Base-by-base conservation (phyloP, 2,888 invertebrate genomes). In the Encarsia formosa region DNA sequence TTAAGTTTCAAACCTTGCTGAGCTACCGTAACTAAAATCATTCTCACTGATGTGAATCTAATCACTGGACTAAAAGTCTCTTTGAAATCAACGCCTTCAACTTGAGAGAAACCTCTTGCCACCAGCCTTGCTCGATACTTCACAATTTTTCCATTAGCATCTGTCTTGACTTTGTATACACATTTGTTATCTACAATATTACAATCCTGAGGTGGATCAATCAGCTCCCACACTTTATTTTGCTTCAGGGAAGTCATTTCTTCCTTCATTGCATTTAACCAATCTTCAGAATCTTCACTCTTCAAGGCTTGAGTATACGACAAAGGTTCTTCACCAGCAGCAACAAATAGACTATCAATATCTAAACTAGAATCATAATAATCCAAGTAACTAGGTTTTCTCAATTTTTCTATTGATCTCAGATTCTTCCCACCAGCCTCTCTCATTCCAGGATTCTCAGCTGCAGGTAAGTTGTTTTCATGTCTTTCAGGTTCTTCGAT, bases 1-100 rank as follows among this genome's bases (percentile, higher is more conserved):
- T n/a, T n/a, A n/a, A n/a, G n/a, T n/a, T n/a, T n/a, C n/a, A n/a
- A n/a, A n/a, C n/a, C n/a, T n/a, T n/a, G n/a, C n/a, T n/a, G n/a
- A n/a, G n/a, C n/a, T n/a, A n/a, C n/a, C n/a, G n/a, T n/a, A n/a
- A n/a, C n/a, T n/a, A n/a, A n/a, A 35, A 66, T 49, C 2, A 49
- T 41, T 41, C 63, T 44, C 16, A 66, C 56, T 5, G 66, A 61
- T 16, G 61, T 61, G 11, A 61, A 59, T 41, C 61, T 49, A 4
- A 58, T 62, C 2, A 66, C 66, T 15, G 66, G 66, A 47, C 64
- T 65, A 38, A 63, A 65, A 3, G 65, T 67, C 51, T 70, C 61
- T 13, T 61, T 43, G 49, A 63, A 68, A 44, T 68, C 65, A 5
- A 63, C 44, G n/a, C 65, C 66, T 41, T 43, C 23, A 6, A 44